Base-by-base conservation (phyloP, 2,797 vertebrate species). In the Crocodylus rhombifer region DNA sequence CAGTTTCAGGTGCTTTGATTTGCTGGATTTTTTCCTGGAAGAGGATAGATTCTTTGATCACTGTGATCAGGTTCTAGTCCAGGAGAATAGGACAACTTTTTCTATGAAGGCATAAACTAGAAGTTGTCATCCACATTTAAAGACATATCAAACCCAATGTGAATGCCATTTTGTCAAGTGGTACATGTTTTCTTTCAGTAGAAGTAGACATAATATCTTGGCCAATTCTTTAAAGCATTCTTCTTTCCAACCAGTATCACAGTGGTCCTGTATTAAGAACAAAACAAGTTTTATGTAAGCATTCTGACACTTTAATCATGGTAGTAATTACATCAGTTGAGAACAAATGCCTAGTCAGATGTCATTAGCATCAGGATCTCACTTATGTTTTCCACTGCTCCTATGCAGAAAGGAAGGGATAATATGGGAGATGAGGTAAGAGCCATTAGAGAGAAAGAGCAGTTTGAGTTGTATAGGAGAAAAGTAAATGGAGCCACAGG, bases 391-490 rank as follows among this genome's bases (percentile, higher is more conserved):
- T 67, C 20, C 73, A 7, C 12, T 74, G 55, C 12, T 14, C 2
- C 78, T 6, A 63, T 85, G 36, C 42, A 42, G 42, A 42, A 42
- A 42, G 8, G 42, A 42, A 42, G 28, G 25, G 0, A 0, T 20
- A 42, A 42, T 42, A 42, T 42, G 42, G 42, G 42, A 42, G 42
- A 42, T 62, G 23, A 62, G 61, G 23, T 62, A 62, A 42, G 42
- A 42, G 42, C 61, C 61, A 62, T 5, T 11, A 25, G 61, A 18
- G 28, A 79, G 14, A 18, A 82, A 73, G 71, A 74, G 3, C 5
- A 4, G 3, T 62, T n/a, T 84, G 56, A 76, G 56, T 33, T 86
- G 3, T 61, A 3, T 36, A 17, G 20, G 6, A 6, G 7, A 14
- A 23, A 15, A 4, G 14, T 23, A 15, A 14, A 12, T 14, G 51